phyloP scores from a whole-genome alignment of 2,113 vertebrate species.

The Neoarius graeffei region DNA sequence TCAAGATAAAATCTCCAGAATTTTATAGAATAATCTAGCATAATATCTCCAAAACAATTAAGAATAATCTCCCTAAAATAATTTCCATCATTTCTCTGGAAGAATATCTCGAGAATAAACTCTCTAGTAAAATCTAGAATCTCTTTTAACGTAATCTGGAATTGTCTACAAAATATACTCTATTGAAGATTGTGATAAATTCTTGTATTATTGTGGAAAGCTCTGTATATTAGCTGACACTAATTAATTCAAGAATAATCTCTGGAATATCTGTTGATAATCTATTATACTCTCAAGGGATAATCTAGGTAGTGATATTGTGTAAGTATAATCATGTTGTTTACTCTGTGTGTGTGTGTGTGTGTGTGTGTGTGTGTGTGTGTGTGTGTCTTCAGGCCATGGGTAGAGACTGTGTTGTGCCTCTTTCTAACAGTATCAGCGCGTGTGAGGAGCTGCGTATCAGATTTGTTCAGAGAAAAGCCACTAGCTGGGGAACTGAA shows the following conservation, averaged over 20 bases:
- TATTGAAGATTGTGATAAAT: not conserved
- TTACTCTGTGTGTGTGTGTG: not conserved
- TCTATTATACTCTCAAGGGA: not conserved
- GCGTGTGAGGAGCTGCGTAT: conserved; percentile 74
- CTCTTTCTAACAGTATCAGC: conserved; percentile 77
- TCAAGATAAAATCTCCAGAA: too few species aligned
- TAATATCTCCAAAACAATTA: not conserved
- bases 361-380: conserved; percentile 7
- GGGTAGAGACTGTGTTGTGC: conserved; percentile 67
- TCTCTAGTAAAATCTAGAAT: not conserved
- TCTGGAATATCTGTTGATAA: not conserved
- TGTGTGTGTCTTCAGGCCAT: conserved; percentile 58
- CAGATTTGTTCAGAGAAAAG: conserved; percentile 63
- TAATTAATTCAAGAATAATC: not conserved
- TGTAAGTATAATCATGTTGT: not conserved
- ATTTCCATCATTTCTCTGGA: not conserved
- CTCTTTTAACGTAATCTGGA: not conserved
- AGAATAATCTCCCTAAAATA: not conserved
- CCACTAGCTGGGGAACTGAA: conserved; percentile 52
- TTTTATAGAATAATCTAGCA: not conserved
- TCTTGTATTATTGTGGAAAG: not conserved
- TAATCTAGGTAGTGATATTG: not conserved
- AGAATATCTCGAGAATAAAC: not conserved
- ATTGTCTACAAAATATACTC: not conserved
- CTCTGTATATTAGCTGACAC: not conserved